phyloP scores from a whole-genome alignment of 2,113 vertebrate species.

The Bostrychus sinensis region DNA sequence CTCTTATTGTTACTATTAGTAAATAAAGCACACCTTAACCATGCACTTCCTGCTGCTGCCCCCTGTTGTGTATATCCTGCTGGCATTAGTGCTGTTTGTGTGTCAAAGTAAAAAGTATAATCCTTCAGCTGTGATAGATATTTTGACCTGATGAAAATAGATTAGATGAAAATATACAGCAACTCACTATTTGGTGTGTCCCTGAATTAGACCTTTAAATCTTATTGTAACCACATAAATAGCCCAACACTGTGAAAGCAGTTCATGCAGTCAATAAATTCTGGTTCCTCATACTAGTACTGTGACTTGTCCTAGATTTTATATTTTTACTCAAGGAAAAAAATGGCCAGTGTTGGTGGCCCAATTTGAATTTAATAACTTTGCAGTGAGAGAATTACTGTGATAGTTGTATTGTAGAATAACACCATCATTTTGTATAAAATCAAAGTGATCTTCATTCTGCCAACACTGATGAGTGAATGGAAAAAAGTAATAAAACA shows the following conservation, averaged over 20 bases:
- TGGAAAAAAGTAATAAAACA: no score
- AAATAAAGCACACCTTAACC: not conserved
- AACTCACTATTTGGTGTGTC: no score
- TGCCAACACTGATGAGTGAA: no score
- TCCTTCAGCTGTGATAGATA: no score
- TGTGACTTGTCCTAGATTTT: conserved; percentile 6
- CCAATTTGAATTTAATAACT: conserved; percentile 2
- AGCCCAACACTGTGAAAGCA: not conserved
- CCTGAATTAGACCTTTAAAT: no score
- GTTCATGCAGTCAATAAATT: conserved; percentile 5
- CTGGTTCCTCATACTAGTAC: not conserved
- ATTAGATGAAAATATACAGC: no score
- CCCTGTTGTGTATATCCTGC: conserved; percentile 38
- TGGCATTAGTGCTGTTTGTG: conserved; percentile 25
- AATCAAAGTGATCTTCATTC: no score
- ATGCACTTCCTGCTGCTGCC: conserved; percentile 17
- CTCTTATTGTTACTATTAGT: not conserved
- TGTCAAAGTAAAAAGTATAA: not conserved
- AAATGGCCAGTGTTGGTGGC: conserved; percentile 11
- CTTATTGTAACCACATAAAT: no score
- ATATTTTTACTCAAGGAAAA: conserved; percentile 11
- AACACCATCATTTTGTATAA: no score
- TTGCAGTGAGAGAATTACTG: not conserved
- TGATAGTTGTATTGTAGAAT: not conserved
- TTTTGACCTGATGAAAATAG: no score